Evolutionary conservation across 2,797 vertebrate genomes (phyloP).

Genomic region (Melanotaenia boesemani): DNA sequence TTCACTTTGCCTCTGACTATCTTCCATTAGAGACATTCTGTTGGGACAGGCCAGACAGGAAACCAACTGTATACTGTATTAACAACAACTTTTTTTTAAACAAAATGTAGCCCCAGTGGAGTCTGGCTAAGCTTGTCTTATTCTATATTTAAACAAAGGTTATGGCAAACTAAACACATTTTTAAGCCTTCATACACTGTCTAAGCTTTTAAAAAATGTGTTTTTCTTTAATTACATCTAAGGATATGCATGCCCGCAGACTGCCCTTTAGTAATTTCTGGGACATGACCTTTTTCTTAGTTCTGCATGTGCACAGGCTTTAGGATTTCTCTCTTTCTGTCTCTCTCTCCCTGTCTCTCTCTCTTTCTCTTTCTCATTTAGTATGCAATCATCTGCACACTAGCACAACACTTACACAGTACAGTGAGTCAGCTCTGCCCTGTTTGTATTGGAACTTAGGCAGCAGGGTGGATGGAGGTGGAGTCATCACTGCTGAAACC

Average conservation of each 20-base stretch:
- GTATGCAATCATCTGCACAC: slow-evolving; percentile 34
- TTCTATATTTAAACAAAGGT: slow-evolving; percentile 60
- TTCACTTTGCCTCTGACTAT: slow-evolving; percentile 34
- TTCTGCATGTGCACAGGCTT: slow-evolving; percentile 14
- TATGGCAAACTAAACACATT: slow-evolving; percentile 58
- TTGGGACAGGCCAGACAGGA: slow-evolving; percentile 28
- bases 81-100: slow-evolving; percentile 30
- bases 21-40: slow-evolving; percentile 41
- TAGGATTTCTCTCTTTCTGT: slow-evolving; percentile 3
- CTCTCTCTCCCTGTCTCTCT: slow-evolving; percentile 5
- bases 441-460: slow-evolving; percentile 40
- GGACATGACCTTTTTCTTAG: slow-evolving; percentile 60
- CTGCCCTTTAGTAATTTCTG: slow-evolving; percentile 37
- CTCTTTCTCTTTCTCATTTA: slow-evolving; percentile 27
- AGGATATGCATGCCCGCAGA: slow-evolving; percentile 37
- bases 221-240: slow-evolving; percentile 46
- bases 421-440: slow-evolving; percentile 45
- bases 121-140: slow-evolving; percentile 11
- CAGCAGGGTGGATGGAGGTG: slow-evolving; percentile 7
- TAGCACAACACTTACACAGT: slow-evolving; percentile 34
- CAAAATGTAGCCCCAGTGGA: slow-evolving; percentile 26
- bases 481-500: slow-evolving; percentile 10
- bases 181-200: slow-evolving; percentile 21
- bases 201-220: slow-evolving; percentile 29
- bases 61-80: slow-evolving; percentile 12